These are phyloP conservation scores for Phodopus roborovskii DNA, from an alignment of 2,113 vertebrate genomes.

Conservation along the genomic window DNA sequence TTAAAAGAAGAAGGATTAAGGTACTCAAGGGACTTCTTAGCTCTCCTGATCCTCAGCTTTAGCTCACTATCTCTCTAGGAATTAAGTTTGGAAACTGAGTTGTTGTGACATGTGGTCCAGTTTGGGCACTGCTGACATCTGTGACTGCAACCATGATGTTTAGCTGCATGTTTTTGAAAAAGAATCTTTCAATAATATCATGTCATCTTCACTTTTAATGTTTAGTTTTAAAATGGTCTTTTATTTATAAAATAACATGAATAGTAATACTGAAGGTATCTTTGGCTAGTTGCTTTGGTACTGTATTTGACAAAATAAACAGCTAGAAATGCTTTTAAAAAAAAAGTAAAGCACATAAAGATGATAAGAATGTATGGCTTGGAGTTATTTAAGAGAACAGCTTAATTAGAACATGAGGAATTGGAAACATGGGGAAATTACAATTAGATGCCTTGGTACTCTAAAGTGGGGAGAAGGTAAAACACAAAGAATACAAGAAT, in stretches of 20 bases:
- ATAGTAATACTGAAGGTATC: background rate
- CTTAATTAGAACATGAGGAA: conserved; percentile 28
- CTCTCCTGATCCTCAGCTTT: background rate
- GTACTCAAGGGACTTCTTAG: background rate
- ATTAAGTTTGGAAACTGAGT: background rate
- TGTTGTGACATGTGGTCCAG: background rate
- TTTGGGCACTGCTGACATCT: background rate
- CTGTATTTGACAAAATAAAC: background rate
- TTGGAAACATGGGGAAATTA: conserved; percentile 20
- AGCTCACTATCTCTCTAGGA: background rate
- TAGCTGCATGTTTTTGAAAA: background rate
- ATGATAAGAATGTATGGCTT: background rate
- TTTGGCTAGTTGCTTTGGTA: background rate
- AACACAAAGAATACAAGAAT: background rate
- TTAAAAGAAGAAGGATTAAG: background rate
- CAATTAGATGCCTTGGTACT: background rate
- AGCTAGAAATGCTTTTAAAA: background rate
- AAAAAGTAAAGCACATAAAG: background rate
- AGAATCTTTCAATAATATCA: background rate
- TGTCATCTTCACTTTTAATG: conserved; percentile 5
- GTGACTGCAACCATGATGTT: background rate
- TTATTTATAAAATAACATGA: conserved; percentile 20
- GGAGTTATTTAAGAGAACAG: conserved; percentile 28
- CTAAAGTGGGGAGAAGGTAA: background rate
- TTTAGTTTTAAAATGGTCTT: conserved; percentile 7